These are phyloP conservation scores for Petrosia ficiformis DNA, from an alignment of 37 sponge, comb jelly and placozoan genomes.

Conservation along the genomic window DNA sequence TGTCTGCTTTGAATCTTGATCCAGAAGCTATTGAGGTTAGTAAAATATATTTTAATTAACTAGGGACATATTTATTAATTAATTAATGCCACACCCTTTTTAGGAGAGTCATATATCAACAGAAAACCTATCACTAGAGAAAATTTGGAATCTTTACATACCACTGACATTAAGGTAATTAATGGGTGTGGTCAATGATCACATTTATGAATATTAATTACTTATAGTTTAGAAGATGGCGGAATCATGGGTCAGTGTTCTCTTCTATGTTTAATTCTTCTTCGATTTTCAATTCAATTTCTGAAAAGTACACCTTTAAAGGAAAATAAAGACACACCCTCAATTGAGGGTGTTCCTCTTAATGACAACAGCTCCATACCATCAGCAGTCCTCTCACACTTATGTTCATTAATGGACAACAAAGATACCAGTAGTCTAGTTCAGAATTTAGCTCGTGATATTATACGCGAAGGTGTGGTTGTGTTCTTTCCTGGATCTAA, in stretches of 20 bases:
- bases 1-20: slow-evolving; percentile 32
- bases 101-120: slow-evolving; percentile 68
- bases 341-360: too few relatives aligned
- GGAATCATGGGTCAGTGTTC: slow-evolving; percentile 2
- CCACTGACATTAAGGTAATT: slow-evolving; percentile 45
- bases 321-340: background rate
- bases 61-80: background rate
- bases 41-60: background rate
- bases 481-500: slow-evolving; percentile 80
- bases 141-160: slow-evolving; percentile 76
- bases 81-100: background rate
- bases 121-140: slow-evolving; percentile 67
- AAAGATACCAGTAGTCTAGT: slow-evolving; percentile 6
- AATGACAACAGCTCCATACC: slow-evolving; percentile 25
- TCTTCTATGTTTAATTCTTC: slow-evolving; percentile 43
- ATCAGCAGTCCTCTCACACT: slow-evolving; percentile 54
- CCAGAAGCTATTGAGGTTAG: slow-evolving; percentile 16
- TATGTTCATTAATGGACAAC: slow-evolving; percentile 65
- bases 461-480: slow-evolving; percentile 65
- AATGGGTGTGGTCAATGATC: background rate
- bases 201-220: background rate
- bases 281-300: slow-evolving; percentile 45
- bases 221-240: too few relatives aligned
- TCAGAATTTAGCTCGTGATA: slow-evolving; percentile 56
- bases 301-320: slow-evolving; percentile 14